These are phyloP conservation scores for Cotesia typhae DNA, from an alignment of 1,140 invertebrate genomes.

Conservation along the genomic window DNA sequence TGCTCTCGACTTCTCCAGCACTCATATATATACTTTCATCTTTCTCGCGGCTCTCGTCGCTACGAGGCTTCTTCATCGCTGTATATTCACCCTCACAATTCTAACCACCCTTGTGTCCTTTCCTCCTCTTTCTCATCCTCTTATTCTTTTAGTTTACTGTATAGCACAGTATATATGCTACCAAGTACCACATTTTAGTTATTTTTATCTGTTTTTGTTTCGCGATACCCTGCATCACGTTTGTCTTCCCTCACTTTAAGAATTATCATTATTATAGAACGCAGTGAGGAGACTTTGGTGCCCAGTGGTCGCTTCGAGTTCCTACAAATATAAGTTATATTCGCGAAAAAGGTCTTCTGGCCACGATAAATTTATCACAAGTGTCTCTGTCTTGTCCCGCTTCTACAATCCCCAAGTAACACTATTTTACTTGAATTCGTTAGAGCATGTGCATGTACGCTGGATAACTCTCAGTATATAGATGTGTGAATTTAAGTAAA, in stretches of 20 bases:
- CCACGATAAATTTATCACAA: constrained; percentile 46
- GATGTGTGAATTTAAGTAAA: constrained; percentile 1
- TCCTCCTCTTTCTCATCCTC: constrained; percentile 1
- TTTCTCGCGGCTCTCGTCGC: constrained; percentile 18
- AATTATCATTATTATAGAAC: no score
- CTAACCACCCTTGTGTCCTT: constrained; percentile 28
- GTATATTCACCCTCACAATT: constrained; percentile 18
- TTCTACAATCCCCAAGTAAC: constrained; percentile 8
- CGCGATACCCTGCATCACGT: constrained; percentile 21
- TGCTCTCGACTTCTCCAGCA: constrained; percentile 26
- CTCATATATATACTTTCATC: not conserved
- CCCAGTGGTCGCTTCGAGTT: constrained; percentile 28
- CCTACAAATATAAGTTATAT: constrained; percentile 31
- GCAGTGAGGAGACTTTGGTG: not conserved
- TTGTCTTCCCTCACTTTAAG: constrained; percentile 2
- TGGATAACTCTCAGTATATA: not conserved
- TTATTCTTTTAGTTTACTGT: no score
- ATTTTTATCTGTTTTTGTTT: constrained; percentile 38
- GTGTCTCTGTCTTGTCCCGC: constrained; percentile 33
- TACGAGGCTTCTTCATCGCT: not conserved
- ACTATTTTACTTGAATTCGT: constrained; percentile 2
- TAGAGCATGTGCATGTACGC: not conserved
- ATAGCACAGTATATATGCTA: not conserved
- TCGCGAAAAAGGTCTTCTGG: constrained; percentile 35
- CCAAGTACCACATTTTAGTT: constrained; percentile 21